These are phyloP conservation scores for Diloba caeruleocephala DNA, from an alignment of 2,888 invertebrate species.

Conservation along the genomic window DNA sequence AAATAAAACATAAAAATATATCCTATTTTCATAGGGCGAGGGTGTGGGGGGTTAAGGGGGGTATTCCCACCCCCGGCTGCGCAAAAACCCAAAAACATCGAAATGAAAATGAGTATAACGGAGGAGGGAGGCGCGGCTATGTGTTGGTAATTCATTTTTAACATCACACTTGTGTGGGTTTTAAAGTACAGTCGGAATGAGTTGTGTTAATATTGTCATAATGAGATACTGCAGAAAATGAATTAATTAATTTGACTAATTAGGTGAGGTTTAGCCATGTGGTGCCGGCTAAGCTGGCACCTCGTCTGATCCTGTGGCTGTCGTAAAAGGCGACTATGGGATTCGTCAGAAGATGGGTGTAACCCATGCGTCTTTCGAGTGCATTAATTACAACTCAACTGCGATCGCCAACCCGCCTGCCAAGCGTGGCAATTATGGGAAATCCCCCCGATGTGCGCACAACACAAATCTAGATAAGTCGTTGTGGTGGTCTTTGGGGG, in stretches of 20 bases:
- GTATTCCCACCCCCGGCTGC: slow-evolving; percentile 77
- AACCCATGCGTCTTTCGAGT: too few species aligned
- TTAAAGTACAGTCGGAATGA: slow-evolving; percentile 83
- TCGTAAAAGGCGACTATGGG: too few species aligned
- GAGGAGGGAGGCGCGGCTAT: slow-evolving; percentile 73
- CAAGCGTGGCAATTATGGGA: too few species aligned
- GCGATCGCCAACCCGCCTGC: too few species aligned
- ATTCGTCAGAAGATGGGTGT: too few species aligned
- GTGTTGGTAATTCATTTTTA: slow-evolving; percentile 90
- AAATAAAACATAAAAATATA: slow-evolving; percentile 90
- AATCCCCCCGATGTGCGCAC: too few species aligned
- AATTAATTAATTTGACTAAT: slow-evolving; percentile 13
- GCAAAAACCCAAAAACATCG: slow-evolving; percentile 90
- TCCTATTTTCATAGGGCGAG: slow-evolving; percentile 89
- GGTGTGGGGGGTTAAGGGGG: slow-evolving; percentile 70
- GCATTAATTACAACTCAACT: too few species aligned
- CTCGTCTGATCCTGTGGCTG: too few species aligned
- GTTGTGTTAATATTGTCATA: slow-evolving; percentile 38
- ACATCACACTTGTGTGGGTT: slow-evolving; percentile 88
- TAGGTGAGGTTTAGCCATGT: slow-evolving; percentile 2
- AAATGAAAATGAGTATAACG: slow-evolving; percentile 89
- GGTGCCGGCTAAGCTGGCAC: too few species aligned
- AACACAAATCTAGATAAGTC: too few species aligned
- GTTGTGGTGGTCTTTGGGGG: too few species aligned
- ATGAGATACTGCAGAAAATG: slow-evolving; percentile 41